phyloP scores from a whole-genome alignment of 2,888 invertebrate species.

The Elysia crispata region DNA sequence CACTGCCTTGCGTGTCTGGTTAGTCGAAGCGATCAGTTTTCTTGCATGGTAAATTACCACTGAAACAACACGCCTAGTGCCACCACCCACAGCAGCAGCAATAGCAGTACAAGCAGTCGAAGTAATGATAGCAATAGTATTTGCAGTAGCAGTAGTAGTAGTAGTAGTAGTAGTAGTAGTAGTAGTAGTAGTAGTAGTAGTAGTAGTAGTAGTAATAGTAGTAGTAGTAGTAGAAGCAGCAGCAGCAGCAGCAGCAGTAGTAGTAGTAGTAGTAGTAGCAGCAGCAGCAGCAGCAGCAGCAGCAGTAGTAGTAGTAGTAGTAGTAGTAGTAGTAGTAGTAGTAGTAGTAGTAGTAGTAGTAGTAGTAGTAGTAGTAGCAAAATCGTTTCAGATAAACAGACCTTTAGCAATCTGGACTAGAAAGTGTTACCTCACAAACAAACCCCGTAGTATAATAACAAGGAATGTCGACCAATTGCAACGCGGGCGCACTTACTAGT shows the following conservation, averaged over 20 bases:
- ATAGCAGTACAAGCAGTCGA: too few species aligned
- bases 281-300: neutral
- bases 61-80: neutral
- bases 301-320: constrained; percentile 22
- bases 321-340: constrained; percentile 34
- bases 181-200: constrained; percentile 15
- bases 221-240: too few species aligned
- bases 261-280: constrained; percentile 4
- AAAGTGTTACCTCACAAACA: too few species aligned
- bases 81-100: too few species aligned
- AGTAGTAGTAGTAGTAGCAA: constrained; percentile 2
- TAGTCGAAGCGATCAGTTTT: neutral
- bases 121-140: too few species aligned
- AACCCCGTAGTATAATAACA: too few species aligned
- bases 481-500: too few species aligned
- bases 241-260: neutral
- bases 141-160: constrained; percentile 5
- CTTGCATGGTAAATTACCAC: neutral
- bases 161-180: constrained; percentile 21
- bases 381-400: neutral
- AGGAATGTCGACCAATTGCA: too few species aligned
- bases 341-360: constrained; percentile 25
- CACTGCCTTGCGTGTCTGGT: too few species aligned
- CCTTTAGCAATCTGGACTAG: neutral
- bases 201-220: constrained; percentile 4